These are phyloP conservation scores for Odontomyia ornata DNA, from an alignment of 2,888 invertebrate genomes.

Conservation along the genomic window DNA sequence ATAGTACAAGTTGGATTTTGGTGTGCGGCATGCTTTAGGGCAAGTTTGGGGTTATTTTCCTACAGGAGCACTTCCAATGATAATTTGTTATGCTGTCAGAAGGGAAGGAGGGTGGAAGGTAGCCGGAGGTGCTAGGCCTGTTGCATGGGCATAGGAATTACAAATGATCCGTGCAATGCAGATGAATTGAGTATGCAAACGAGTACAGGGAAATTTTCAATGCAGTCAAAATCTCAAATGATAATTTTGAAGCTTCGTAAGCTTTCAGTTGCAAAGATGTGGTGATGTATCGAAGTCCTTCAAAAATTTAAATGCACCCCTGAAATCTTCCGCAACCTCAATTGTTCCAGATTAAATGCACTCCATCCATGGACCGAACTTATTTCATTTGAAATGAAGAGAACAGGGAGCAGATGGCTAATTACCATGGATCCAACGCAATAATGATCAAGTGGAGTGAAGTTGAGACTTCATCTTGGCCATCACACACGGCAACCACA, in stretches of 20 bases:
- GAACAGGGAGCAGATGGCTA: constrained; percentile 49
- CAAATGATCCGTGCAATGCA: not conserved
- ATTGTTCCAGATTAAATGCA: too few species aligned
- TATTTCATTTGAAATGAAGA: constrained; percentile 9
- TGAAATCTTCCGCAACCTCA: too few species aligned
- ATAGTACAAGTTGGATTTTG: constrained; percentile 1
- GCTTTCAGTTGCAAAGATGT: too few species aligned
- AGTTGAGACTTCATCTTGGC: not conserved
- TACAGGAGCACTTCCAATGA: not conserved
- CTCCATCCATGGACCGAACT: not conserved
- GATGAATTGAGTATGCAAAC: too few species aligned
- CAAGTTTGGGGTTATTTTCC: constrained; percentile 7
- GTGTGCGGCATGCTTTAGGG: constrained; percentile 11
- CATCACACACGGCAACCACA: not conserved
- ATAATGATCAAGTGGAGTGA: constrained; percentile 23
- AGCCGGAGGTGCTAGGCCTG: not conserved
- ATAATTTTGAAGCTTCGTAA: too few species aligned
- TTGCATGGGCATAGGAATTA: not conserved
- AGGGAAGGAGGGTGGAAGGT: not conserved
- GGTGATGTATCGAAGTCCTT: too few species aligned
- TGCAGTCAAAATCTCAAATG: too few species aligned
- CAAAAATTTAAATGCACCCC: too few species aligned
- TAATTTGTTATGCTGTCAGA: not conserved
- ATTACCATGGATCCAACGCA: constrained; percentile 42
- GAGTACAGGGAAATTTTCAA: too few species aligned